phyloP scores from a whole-genome alignment of 1,140 invertebrate genomes.

The Phymastichus coffea region DNA sequence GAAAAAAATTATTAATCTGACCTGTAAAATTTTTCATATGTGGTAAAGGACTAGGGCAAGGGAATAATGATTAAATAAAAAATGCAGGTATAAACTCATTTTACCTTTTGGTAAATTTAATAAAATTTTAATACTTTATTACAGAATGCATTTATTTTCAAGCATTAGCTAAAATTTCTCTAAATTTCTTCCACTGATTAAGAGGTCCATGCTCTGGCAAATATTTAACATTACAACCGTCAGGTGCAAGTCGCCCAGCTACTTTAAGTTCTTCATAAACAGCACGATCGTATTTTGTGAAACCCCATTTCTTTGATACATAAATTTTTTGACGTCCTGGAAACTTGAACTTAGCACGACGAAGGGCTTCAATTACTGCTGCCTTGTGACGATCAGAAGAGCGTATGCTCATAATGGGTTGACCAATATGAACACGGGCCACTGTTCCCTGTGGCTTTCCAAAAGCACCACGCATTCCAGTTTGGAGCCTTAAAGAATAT shows the following conservation, averaged over 20 bases:
- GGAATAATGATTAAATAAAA: slow-evolving; percentile 8
- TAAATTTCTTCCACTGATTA: slow-evolving; percentile 81
- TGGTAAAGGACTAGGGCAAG: neutral
- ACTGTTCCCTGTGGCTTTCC: slow-evolving; percentile 99
- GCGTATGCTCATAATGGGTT: slow-evolving; percentile 97
- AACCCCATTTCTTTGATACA: slow-evolving; percentile 97
- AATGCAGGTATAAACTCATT: slow-evolving; percentile 14
- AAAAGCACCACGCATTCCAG: slow-evolving; percentile 99
- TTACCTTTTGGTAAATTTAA: slow-evolving; percentile 26
- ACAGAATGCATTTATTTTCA: slow-evolving; percentile 25
- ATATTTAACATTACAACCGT: slow-evolving; percentile 95
- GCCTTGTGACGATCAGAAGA: slow-evolving; percentile 94
- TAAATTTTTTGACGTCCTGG: slow-evolving; percentile 99
- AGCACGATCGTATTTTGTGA: slow-evolving; percentile 93
- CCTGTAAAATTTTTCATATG: neutral
- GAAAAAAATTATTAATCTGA: neutral
- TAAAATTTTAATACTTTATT: too few relatives aligned
- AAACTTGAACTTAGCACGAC: slow-evolving; percentile 99
- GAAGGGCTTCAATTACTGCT: slow-evolving; percentile 89
- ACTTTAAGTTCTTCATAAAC: slow-evolving; percentile 85
- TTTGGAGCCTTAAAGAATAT: slow-evolving; percentile 82
- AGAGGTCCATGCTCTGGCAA: slow-evolving; percentile 90
- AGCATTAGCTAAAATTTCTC: slow-evolving; percentile 45
- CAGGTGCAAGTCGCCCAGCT: slow-evolving; percentile 80
- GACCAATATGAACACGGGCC: slow-evolving; percentile 95